phyloP scores from a whole-genome alignment of 2,113 vertebrate species.

The Megalops atlanticus region DNA sequence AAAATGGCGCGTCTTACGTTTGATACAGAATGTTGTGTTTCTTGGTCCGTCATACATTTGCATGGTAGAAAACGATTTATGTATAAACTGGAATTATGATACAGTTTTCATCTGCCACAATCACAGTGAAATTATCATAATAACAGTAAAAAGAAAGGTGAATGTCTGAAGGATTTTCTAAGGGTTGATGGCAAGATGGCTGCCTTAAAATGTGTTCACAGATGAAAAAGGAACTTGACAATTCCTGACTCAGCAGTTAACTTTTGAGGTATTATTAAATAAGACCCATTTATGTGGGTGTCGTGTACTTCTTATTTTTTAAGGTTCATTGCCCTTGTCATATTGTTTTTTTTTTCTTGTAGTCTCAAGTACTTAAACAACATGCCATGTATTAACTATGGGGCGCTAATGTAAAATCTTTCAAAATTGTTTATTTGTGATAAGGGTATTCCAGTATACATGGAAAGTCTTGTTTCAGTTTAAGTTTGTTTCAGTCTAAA shows the following conservation, averaged over 20 bases:
- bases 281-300: no score
- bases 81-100: not conserved
- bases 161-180: not conserved
- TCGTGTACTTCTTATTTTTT: not conserved
- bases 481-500: not conserved
- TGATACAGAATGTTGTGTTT: not conserved
- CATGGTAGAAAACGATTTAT: not conserved
- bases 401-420: no score
- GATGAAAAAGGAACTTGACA: not conserved
- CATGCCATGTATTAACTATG: no score
- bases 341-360: not conserved
- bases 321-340: no score
- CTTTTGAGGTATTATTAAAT: no score
- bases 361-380: not conserved
- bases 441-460: not conserved
- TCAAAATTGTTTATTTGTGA: not conserved
- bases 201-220: not conserved
- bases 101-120: not conserved
- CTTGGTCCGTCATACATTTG: not conserved
- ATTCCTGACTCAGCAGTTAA: not conserved
- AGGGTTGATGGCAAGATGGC: not conserved
- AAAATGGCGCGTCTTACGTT: not conserved
- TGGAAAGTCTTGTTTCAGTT: not conserved
- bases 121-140: not conserved
- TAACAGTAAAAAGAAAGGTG: not conserved